Conservation (phyloP, 2,113 vertebrate species). For the Hemicordylus capensis region DNA sequence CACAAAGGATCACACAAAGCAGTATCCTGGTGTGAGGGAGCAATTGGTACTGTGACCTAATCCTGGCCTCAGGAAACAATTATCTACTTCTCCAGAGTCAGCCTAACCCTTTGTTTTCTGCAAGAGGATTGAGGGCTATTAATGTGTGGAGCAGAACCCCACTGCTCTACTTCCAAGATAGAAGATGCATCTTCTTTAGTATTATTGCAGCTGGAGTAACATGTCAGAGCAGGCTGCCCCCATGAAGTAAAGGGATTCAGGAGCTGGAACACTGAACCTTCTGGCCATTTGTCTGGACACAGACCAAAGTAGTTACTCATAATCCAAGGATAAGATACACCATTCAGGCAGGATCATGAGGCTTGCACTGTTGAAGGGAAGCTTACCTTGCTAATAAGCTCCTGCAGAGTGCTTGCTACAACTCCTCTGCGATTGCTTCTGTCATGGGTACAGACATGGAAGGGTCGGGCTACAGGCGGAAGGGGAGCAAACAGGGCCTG, state of each 20-base stretch:
- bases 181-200: background rate
- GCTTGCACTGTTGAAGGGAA: background rate
- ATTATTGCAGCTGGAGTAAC: background rate
- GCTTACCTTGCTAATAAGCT: constrained; percentile 83
- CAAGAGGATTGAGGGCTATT: background rate
- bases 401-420: constrained; percentile 77
- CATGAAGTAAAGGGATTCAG: background rate
- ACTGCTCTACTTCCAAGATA: background rate
- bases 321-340: too few relatives aligned
- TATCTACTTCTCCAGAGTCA: background rate
- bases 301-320: too few relatives aligned
- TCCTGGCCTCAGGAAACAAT: background rate
- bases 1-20: background rate
- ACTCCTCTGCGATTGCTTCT: constrained; percentile 78
- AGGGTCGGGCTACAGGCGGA: constrained; percentile 73
- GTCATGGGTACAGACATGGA: constrained; percentile 81
- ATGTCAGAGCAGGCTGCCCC: background rate
- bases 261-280: background rate
- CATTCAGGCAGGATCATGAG: background rate
- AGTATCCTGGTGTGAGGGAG: too few relatives aligned
- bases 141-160: background rate
- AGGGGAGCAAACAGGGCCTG: constrained; percentile 77
- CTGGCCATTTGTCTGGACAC: background rate
- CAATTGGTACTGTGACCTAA: background rate
- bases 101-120: background rate